Percentiles rank a stretch among this genome's conserved stretches.
Conservation (phyloP, 2,888 invertebrate species). For the Dynastes maya region DNA sequence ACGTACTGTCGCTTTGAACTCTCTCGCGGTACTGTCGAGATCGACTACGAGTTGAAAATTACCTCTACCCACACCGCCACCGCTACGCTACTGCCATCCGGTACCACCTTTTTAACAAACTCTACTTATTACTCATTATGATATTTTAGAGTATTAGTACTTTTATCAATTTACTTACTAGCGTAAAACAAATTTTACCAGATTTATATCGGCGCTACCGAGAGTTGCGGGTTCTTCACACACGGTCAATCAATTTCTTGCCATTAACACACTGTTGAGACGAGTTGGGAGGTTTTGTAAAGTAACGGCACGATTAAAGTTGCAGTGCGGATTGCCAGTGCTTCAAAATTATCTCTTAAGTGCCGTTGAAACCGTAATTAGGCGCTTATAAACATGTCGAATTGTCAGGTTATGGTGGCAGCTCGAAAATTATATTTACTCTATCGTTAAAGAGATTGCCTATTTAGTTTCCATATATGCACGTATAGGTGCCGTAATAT, state of each 20-base stretch:
- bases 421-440: constrained; percentile 41
- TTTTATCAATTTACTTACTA: no score
- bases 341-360: constrained; percentile 46
- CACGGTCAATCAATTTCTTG: constrained; percentile 28
- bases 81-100: no score
- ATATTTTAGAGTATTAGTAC: no score
- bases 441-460: constrained; percentile 39
- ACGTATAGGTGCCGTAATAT: constrained; percentile 1
- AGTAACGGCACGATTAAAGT: constrained; percentile 35
- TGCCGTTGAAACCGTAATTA: constrained; percentile 45
- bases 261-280: constrained; percentile 33
- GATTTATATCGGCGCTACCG: not conserved
- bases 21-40: no score
- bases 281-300: constrained; percentile 20
- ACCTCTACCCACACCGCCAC: no score
- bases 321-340: constrained; percentile 27
- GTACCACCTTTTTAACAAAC: no score
- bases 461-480: constrained; percentile 19
- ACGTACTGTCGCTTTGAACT: no score
- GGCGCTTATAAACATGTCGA: constrained; percentile 45
- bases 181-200: not conserved
- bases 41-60: no score
- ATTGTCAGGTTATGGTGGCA: constrained; percentile 32
- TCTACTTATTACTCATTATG: no score
- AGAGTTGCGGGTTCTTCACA: not conserved